Evolutionary conservation across 1,140 invertebrate species (phyloP).

Genomic region (Hylaeus anthracinus): DNA sequence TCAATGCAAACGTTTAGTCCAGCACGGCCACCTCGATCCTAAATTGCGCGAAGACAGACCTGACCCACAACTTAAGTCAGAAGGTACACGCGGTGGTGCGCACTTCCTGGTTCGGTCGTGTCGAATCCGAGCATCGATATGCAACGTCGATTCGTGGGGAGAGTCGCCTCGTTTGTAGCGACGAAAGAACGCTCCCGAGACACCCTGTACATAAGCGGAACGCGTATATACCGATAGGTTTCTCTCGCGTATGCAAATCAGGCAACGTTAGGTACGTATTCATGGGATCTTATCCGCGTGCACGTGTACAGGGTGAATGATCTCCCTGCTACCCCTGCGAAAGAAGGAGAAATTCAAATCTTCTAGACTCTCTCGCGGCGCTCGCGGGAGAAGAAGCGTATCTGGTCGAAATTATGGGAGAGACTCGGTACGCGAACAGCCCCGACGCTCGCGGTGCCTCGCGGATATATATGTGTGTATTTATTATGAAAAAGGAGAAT

Average conservation of each 20-base stretch:
- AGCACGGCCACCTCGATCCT: too few species aligned
- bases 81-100: too few species aligned
- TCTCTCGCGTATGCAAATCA: conserved; percentile 70
- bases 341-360: conserved; percentile 64
- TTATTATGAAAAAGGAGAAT: conserved; percentile 18
- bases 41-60: too few species aligned
- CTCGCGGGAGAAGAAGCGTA: conserved; percentile 3
- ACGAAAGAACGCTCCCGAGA: conserved; percentile 6
- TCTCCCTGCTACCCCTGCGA: conserved; percentile 54
- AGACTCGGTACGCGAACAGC: conserved; percentile 19
- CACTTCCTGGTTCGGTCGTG: background rate
- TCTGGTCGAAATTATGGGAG: conserved; percentile 37
- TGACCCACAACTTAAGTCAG: too few species aligned
- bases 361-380: conserved; percentile 43
- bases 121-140: background rate
- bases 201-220: conserved; percentile 42
- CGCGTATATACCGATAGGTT: conserved; percentile 58
- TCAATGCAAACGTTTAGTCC: too few species aligned
- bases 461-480: conserved; percentile 10
- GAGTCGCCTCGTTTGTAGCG: background rate
- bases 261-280: conserved; percentile 63
- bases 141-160: background rate
- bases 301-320: conserved; percentile 71
- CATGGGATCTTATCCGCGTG: conserved; percentile 69
- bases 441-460: conserved; percentile 11